Conservation (phyloP, 2,113 vertebrate species). For the Aspidoscelis tigris region DNA sequence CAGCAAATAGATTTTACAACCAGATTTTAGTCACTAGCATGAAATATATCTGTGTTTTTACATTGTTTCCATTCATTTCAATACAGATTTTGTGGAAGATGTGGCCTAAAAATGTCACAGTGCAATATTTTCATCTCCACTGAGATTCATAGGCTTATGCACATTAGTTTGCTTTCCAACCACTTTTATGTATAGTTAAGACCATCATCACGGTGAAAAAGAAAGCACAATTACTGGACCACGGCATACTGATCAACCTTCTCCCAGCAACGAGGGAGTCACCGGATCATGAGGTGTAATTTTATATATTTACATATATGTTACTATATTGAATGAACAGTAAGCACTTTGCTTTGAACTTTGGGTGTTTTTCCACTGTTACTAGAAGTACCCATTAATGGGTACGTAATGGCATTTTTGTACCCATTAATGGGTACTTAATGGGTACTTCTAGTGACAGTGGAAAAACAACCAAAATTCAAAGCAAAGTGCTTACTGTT, state of each 20-base stretch:
- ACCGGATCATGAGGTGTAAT: neutral
- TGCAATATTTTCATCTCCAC: neutral
- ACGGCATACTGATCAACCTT: neutral
- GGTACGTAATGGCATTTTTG: too few species aligned
- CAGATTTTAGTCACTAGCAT: neutral
- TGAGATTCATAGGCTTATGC: neutral
- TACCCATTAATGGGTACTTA: too few species aligned
- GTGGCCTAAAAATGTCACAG: neutral
- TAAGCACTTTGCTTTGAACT: neutral
- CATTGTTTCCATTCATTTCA: neutral
- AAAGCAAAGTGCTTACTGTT: slow-evolving; percentile 5
- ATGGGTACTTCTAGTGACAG: too few species aligned
- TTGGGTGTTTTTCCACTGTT: slow-evolving; percentile 36
- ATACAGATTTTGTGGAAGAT: neutral
- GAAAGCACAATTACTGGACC: too few species aligned
- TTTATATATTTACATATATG: neutral
- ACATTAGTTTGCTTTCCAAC: neutral
- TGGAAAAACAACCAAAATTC: slow-evolving; percentile 38
- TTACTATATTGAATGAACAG: slow-evolving; percentile 14
- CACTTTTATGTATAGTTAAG: neutral
- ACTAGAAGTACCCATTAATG: too few species aligned
- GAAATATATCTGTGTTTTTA: neutral
- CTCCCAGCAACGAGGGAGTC: neutral
- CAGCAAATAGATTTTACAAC: neutral
- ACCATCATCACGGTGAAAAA: neutral